These are phyloP conservation scores for Rhinoraja longicauda DNA, from an alignment of 2,797 vertebrate genomes.

Conservation along the genomic window DNA sequence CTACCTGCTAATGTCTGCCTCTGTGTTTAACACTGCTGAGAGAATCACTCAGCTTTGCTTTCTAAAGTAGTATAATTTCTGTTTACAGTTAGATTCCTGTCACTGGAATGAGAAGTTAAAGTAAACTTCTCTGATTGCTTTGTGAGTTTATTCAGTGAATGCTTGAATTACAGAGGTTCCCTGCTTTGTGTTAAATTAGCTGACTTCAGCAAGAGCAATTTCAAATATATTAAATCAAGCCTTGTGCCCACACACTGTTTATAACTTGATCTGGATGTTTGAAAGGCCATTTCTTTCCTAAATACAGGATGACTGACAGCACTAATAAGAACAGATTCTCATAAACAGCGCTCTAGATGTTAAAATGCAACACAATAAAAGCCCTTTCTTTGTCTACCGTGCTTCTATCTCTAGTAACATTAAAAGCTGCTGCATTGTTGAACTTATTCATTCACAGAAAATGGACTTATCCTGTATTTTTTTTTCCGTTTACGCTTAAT, in stretches of 20 bases:
- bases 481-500: too few relatives aligned
- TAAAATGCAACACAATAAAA: neutral
- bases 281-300: slow-evolving; percentile 12
- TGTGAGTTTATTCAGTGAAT: slow-evolving; percentile 27
- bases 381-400: neutral
- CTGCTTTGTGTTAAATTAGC: slow-evolving; percentile 15
- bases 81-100: slow-evolving; percentile 16
- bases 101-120: slow-evolving; percentile 18
- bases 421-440: neutral
- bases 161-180: neutral
- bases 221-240: neutral
- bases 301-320: neutral
- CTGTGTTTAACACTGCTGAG: neutral
- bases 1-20: slow-evolving; percentile 33
- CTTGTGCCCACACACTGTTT: neutral
- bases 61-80: slow-evolving; percentile 22
- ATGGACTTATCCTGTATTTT: too few relatives aligned
- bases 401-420: neutral
- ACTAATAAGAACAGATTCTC: neutral
- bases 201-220: neutral
- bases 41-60: slow-evolving; percentile 29
- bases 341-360: neutral
- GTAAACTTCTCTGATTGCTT: slow-evolving; percentile 22
- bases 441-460: neutral
- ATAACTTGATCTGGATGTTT: slow-evolving; percentile 16